Evolutionary conservation across 2,888 invertebrate species (phyloP), one percentile per base, ranked within the genome.

Genomic region (Drosophila nigritarsus): DNA sequence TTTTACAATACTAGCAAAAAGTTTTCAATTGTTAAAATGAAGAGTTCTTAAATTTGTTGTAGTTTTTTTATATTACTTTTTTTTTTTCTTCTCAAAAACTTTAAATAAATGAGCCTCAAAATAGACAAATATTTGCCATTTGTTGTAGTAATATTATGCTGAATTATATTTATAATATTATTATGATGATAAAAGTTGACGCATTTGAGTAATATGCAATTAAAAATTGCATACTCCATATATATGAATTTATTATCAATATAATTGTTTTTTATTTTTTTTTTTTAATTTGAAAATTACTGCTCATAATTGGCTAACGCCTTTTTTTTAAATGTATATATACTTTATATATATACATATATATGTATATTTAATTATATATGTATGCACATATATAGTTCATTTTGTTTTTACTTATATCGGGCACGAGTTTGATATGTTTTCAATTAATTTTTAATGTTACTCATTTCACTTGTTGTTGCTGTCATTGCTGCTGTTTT

Each of bases 381-480:
- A 75, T 87, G 53, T 74, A 48, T 79, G 60, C 78, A 73, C 80
- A 82, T 82, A 77, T 83, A 83, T 80, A 80, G 66, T 80, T 84
- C 11, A 70, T 70, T 82, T 65, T 76, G 2, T 32, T 58, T 45
- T 30, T 55, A 34, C 32, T 83, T 77, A 67, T 78, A 73, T 92
- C 93, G 93, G 93, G 93, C 93, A 93, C 93, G 91, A 93, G 91
- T 90, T 92, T 93, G 93, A 93, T 93, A 93, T 93, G 93, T 93
- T 93, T 93, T 92, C 91, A 92, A 92, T 84, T 84, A 83, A 82
- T 74, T 77, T 63, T 70, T 72, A 77, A 82, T 76, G 54, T 69
- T 71, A 58, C 56, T 76, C 58, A 60, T 78, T 81, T 68, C 69
- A 66, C 76, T 70, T 71, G 70, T 67, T 67, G 45, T 68, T 54